These are phyloP conservation scores for Peromyscus polionotus DNA, from an alignment of 2,113 vertebrate genomes.

Conservation along the genomic window DNA sequence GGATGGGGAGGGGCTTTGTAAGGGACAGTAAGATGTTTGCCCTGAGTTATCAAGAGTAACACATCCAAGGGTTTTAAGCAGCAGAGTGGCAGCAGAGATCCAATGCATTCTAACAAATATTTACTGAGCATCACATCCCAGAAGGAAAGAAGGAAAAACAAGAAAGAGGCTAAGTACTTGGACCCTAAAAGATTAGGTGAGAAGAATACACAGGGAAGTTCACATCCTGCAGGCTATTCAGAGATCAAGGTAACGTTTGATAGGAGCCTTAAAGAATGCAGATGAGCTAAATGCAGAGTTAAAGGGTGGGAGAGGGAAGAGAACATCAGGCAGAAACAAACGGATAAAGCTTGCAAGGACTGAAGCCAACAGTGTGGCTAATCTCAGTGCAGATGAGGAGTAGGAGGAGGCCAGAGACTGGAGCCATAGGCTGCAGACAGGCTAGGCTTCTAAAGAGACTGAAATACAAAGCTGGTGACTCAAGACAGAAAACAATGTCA, in stretches of 20 bases:
- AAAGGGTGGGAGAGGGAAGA: not conserved
- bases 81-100: not conserved
- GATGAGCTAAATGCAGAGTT: not conserved
- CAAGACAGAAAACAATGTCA: not conserved
- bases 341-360: not conserved
- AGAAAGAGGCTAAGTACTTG: not conserved
- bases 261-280: not conserved
- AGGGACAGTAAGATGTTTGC: not conserved
- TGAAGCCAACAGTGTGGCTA: not conserved
- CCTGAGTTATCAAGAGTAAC: not conserved
- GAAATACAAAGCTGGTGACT: not conserved
- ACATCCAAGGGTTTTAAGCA: not conserved
- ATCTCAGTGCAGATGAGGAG: not conserved
- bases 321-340: slow-evolving; percentile 12
- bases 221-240: not conserved
- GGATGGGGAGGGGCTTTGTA: not conserved
- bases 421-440: not conserved
- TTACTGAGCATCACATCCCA: not conserved
- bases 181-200: too few species aligned
- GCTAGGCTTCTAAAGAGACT: not conserved
- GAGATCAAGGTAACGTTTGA: not conserved
- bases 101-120: not conserved
- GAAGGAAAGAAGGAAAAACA: slow-evolving; percentile 7
- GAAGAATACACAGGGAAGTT: not conserved
- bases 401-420: not conserved